Evolutionary conservation across 2,888 invertebrate genomes (phyloP).

Genomic region (Ennomos fuscantarius): DNA sequence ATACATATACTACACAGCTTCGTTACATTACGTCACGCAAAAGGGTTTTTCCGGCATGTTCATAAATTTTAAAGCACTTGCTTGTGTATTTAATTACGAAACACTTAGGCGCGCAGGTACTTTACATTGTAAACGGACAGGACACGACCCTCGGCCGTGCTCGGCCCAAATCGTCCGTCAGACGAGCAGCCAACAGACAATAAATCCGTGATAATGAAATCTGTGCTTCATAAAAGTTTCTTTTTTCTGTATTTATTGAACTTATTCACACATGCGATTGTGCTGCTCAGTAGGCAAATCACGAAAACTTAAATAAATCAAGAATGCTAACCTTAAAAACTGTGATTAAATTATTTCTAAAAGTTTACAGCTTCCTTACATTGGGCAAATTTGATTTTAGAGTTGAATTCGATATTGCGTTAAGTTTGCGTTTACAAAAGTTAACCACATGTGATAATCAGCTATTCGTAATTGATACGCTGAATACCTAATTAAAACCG

Average conservation of each 20-base stretch:
- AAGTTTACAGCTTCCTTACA: too few species aligned
- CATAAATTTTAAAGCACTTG: conserved; percentile 37
- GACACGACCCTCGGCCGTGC: conserved; percentile 30
- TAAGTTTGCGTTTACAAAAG: too few species aligned
- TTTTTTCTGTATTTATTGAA: too few species aligned
- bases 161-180: conserved; percentile 26
- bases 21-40: conserved; percentile 29
- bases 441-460: neutral
- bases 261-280: too few species aligned
- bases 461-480: too few species aligned
- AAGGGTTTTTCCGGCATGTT: conserved; percentile 34
- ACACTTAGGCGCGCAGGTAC: conserved; percentile 36
- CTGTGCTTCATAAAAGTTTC: conserved; percentile 19
- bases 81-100: conserved; percentile 39
- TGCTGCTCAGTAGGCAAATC: too few species aligned
- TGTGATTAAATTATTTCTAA: too few species aligned
- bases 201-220: conserved; percentile 29
- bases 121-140: conserved; percentile 32
- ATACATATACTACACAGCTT: conserved; percentile 22
- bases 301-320: too few species aligned
- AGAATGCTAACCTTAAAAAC: too few species aligned
- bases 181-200: conserved; percentile 26
- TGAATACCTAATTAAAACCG: too few species aligned
- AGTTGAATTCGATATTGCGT: too few species aligned
- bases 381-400: too few species aligned